phyloP scores from a whole-genome alignment of 2,888 invertebrate species.

The Mimas tiliae region DNA sequence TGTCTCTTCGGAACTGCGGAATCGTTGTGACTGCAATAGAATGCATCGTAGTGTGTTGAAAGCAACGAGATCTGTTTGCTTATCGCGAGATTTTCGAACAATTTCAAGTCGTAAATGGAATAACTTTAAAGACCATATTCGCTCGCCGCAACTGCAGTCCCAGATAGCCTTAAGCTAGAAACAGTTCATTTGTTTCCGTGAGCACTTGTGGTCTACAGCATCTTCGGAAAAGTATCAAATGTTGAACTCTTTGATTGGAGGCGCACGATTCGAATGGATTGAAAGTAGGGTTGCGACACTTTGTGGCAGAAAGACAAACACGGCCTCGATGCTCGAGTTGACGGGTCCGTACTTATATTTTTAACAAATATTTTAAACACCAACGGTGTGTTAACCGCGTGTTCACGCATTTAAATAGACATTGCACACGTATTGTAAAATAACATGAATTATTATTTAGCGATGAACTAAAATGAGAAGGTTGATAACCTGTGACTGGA shows the following conservation, averaged over 20 bases:
- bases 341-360: slow-evolving; percentile 41
- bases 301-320: slow-evolving; percentile 56
- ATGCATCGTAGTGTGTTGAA: slow-evolving; percentile 71
- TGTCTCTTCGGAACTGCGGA: slow-evolving; percentile 73
- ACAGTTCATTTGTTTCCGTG: slow-evolving; percentile 81
- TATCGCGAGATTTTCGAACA: slow-evolving; percentile 50
- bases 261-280: slow-evolving; percentile 61
- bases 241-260: slow-evolving; percentile 71
- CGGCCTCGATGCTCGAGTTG: slow-evolving; percentile 34
- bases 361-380: slow-evolving; percentile 55
- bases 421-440: slow-evolving; percentile 44
- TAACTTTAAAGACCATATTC: slow-evolving; percentile 43
- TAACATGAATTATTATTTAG: slow-evolving; percentile 57
- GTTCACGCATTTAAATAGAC: slow-evolving; percentile 51
- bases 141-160: slow-evolving; percentile 41
- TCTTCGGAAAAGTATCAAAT: slow-evolving; percentile 73
- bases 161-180: slow-evolving; percentile 69
- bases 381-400: slow-evolving; percentile 53
- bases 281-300: slow-evolving; percentile 47
- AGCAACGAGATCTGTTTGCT: slow-evolving; percentile 74
- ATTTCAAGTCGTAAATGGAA: slow-evolving; percentile 49
- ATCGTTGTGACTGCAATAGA: slow-evolving; percentile 75
- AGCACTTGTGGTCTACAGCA: slow-evolving; percentile 69
- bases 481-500: slow-evolving; percentile 34
- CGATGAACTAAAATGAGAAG: slow-evolving; percentile 36